These are phyloP conservation scores for Reticulitermes lucifugus DNA, from an alignment of 2,888 invertebrate species.

Conservation along the genomic window DNA sequence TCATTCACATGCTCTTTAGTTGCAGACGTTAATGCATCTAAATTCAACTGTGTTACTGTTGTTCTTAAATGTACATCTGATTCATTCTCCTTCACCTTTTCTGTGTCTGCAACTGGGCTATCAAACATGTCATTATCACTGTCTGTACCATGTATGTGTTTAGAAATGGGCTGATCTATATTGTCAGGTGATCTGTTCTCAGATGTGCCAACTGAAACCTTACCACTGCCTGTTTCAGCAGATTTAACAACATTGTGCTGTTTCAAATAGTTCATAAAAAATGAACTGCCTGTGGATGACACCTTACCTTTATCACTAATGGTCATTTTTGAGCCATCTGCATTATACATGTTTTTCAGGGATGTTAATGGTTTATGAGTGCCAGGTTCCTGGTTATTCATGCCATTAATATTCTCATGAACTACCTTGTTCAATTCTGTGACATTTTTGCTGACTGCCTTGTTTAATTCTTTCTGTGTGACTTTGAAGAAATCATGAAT, in stretches of 20 bases:
- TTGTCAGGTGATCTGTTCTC: not conserved
- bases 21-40: not conserved
- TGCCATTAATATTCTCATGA: not conserved
- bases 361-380: too few species aligned
- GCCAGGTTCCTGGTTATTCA: not conserved
- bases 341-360: too few species aligned
- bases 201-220: not conserved
- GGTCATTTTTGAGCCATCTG: too few species aligned
- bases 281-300: constrained; percentile 17
- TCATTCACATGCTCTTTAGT: not conserved
- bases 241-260: constrained; percentile 54
- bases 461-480: constrained; percentile 51
- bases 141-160: constrained; percentile 41
- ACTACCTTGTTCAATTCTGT: not conserved
- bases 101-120: not conserved
- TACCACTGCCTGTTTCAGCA: not conserved
- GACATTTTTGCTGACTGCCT: not conserved
- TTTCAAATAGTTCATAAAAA: constrained; percentile 59
- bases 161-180: not conserved
- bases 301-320: too few species aligned
- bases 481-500: constrained; percentile 71
- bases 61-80: not conserved
- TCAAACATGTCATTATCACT: constrained; percentile 36
- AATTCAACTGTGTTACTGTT: not conserved
- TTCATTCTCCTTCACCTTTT: not conserved